Conservation (phyloP, 2,113 vertebrate species). For the Pipra filicauda region DNA sequence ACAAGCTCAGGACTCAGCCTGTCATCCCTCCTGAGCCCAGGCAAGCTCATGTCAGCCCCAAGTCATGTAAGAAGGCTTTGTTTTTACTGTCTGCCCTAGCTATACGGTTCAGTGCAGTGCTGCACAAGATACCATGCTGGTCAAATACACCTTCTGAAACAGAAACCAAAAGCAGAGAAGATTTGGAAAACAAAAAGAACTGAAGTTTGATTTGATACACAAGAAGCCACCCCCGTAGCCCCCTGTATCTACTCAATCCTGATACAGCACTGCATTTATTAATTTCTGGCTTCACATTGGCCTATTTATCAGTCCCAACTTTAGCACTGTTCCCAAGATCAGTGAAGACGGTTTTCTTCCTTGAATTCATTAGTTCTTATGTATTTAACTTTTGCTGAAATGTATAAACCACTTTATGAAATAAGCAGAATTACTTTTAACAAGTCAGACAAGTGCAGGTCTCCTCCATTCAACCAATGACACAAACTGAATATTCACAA, state of each 20-base stretch:
- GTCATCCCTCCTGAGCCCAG: background rate
- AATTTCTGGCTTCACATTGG: background rate
- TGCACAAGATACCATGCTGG: background rate
- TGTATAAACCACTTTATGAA: background rate
- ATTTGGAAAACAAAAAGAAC: background rate
- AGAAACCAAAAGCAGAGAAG: background rate
- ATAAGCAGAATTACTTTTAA: background rate
- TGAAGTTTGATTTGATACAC: background rate
- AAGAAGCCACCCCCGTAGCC: background rate
- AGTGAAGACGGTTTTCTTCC: background rate
- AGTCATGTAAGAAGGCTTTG: background rate
- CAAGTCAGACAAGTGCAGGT: background rate
- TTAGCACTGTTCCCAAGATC: background rate
- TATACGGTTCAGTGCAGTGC: background rate
- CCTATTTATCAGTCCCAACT: background rate
- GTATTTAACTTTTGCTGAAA: background rate
- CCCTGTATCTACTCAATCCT: too few species aligned
- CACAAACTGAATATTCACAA: background rate
- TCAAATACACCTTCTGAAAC: background rate
- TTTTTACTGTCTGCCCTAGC: background rate
- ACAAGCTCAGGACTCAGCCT: background rate
- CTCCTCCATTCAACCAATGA: background rate
- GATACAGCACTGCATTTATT: background rate
- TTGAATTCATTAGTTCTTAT: background rate
- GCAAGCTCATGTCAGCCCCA: fast-evolving